Base-by-base conservation (phyloP, 2,888 invertebrate genomes). In the Prostheceraeus crozeri region DNA sequence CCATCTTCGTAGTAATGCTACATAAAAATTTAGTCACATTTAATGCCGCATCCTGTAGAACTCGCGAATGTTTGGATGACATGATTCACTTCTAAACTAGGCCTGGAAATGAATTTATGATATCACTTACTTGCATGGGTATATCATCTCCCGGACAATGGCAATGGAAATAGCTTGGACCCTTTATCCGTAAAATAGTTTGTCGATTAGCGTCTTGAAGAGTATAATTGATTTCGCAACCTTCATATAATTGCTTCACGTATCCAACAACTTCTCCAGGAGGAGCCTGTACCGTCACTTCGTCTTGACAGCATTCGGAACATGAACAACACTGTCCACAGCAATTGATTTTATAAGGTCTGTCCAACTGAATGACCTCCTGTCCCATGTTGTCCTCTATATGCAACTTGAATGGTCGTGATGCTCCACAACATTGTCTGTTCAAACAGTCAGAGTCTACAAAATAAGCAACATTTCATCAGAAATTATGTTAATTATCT, bases 361-460 rank as follows among this genome's bases (percentile, higher is more conserved):
- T 83, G 68, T 84, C 78, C 63, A 93, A 79, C 71, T 87, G 86
- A 67, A 93, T 85, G 30, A 91, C 84, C 82, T 91, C 87, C 68
- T 84, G 84, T 65, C 82, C 83, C 67, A 81, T 83, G 73, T 84
- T 84, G 74, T 91, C 90, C 71, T 85, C 79, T 60, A 91, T 83
- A 76, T 84, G 85, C 83, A 91, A 86, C 67, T 88, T 86, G 72
- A 89, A 90, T 1, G 87, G 85, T 36, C 90, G 82, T 59, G 82
- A 74, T 0, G 85, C 83, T 0, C 91, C 90, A 69, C 87, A 86
- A 71, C 85, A 86, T 72, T 85, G 85, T 68, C 90, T 81, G 0
- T 85, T 85, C 69, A 85, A 85, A 70, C 87, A 85, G 71, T 86
- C 86, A 57, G 85, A 87, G 64, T 89, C 86, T 74, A 58, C 10